Evolutionary conservation across 2,888 invertebrate genomes (phyloP).

Genomic region (Pachydiplax longipennis): DNA sequence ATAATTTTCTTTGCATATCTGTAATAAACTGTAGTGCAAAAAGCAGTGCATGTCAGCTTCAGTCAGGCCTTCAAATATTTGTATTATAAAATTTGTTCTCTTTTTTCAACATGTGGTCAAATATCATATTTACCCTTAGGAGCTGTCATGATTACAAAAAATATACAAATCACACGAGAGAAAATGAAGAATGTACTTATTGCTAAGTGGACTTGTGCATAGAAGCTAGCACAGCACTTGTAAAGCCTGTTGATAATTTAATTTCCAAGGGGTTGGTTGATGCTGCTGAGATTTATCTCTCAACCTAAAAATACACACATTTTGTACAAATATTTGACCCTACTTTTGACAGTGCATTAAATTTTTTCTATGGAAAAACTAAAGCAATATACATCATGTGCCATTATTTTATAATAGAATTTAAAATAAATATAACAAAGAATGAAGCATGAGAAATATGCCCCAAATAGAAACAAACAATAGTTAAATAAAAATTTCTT

Average conservation of each 20-base stretch:
- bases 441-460: neutral
- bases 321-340: conserved; percentile 37
- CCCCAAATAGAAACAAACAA: conserved; percentile 5
- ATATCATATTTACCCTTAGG: neutral
- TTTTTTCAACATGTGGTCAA: neutral
- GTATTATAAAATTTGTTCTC: conserved; percentile 16
- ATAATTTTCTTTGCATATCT: conserved; percentile 17
- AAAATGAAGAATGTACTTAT: neutral
- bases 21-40: conserved; percentile 5
- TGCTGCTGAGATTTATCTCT: neutral
- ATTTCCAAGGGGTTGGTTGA: neutral
- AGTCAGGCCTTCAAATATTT: conserved; percentile 35
- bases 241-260: neutral
- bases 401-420: conserved; percentile 18
- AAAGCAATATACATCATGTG: neutral
- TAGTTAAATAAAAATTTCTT: conserved; percentile 21
- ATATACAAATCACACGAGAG: neutral
- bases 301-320: neutral
- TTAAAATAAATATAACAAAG: conserved; percentile 36
- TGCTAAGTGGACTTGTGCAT: neutral
- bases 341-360: conserved; percentile 7
- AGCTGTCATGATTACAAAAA: conserved; percentile 17
- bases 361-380: neutral
- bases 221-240: neutral
- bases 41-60: conserved; percentile 16